These are phyloP conservation scores for Alectoris magna DNA, from an alignment of 2,797 vertebrate genomes.

Conservation along the genomic window DNA sequence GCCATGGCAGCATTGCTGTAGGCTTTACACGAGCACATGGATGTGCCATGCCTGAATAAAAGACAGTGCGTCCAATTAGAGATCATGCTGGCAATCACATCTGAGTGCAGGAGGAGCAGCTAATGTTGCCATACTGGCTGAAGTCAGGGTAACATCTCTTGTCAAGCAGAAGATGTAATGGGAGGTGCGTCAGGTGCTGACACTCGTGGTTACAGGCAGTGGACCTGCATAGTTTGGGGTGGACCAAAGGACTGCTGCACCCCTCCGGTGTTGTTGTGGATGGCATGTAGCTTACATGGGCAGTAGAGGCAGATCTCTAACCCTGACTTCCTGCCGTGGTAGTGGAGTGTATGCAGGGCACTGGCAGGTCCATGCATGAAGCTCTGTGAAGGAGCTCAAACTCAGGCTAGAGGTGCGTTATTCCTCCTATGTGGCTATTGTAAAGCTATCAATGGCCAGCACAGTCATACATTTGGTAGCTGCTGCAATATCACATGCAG, in stretches of 20 bases:
- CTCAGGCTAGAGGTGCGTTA: neutral
- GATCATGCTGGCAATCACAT: neutral
- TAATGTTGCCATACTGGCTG: neutral
- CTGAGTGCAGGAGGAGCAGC: neutral
- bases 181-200: neutral
- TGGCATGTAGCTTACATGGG: rapidly evolving
- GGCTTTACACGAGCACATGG: neutral
- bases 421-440: neutral
- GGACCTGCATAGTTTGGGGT: neutral
- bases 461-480: neutral
- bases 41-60: neutral
- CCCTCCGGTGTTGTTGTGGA: neutral
- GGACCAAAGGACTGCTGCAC: neutral
- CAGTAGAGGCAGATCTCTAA: neutral
- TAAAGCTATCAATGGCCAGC: neutral
- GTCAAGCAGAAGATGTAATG: neutral
- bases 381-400: neutral
- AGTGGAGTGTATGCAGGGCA: neutral
- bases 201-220: neutral
- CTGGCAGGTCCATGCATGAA: neutral
- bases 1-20: neutral
- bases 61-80: neutral
- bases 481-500: neutral
- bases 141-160: neutral
- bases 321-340: rapidly evolving